These are phyloP conservation scores for Hapalemur alaotrensis DNA, from an alignment of 2,797 vertebrate genomes.

Conservation along the genomic window DNA sequence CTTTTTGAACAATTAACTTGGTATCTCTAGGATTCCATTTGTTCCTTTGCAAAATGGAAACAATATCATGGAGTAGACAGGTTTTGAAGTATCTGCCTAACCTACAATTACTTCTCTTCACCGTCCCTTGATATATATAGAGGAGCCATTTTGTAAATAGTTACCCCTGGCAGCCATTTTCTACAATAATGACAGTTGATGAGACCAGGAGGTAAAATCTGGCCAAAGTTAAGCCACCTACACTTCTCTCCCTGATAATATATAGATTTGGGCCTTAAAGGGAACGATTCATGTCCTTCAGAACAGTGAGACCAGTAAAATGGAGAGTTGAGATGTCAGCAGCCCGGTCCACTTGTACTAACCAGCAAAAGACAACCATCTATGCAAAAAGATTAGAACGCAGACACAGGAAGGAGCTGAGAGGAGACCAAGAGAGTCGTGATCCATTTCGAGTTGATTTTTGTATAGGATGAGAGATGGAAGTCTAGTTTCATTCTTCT, in stretches of 20 bases:
- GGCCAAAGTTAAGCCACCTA: not conserved
- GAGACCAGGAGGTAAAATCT: not conserved
- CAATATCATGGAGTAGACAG: not conserved
- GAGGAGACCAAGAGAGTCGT: not conserved
- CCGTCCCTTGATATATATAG: not conserved
- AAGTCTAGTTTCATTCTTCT: too few relatives aligned
- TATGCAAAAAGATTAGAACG: not conserved
- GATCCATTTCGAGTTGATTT: too few relatives aligned
- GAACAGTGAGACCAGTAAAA: not conserved
- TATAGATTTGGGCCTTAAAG: not conserved
- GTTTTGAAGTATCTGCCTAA: not conserved
- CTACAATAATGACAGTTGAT: not conserved
- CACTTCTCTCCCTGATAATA: not conserved
- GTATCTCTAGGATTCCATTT: not conserved
- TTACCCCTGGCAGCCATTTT: not conserved
- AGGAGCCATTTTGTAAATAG: not conserved
- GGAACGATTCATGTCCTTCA: not conserved
- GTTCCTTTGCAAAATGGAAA: conserved; percentile 13
- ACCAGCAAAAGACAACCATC: not conserved
- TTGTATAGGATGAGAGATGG: too few relatives aligned
- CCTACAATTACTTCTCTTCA: not conserved
- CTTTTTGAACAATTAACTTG: conserved; percentile 15
- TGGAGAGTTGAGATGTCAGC: not conserved
- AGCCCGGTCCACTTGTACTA: not conserved
- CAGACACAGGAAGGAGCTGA: not conserved